Base-by-base conservation (phyloP, 2,113 vertebrate species). In the Rostratula benghalensis region DNA sequence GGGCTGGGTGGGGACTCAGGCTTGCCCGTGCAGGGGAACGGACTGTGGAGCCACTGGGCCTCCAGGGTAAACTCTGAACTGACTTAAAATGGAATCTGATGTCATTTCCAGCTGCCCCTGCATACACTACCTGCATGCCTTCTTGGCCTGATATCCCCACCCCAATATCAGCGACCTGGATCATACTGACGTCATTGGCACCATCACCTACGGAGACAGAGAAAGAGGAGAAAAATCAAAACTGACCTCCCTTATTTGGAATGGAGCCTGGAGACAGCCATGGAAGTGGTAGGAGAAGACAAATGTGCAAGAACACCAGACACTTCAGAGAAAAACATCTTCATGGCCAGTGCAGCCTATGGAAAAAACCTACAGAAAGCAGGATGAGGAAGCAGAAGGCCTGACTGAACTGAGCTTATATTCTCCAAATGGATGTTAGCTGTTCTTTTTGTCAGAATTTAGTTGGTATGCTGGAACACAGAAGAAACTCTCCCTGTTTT, bases 121-220 rank as follows among this genome's bases (percentile, higher is more conserved):
- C 57, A 53, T 37, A 82, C 35, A 51, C 28, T 97, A 99, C 98
- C 98, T 99, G 98, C 98, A 99, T 98, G 96, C 98, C 98, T 97
- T 99, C 98, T 96, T 99, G 98, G 64, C 98, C 98, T 0, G 97
- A 98, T 93, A 99, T 98, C 35, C 98, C 98, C 63, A 99, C 95
- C 46, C 98, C 98, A 31, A 93, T 95, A 78, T 99, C 98, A 80
- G 98, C 98, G 80, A 98, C 97, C 51, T 99, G 98, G 91, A 99
- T 99, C 98, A 99, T 99, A 76, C 98, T 98, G 56, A 99, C 98
- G 48, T 99, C 98, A 76, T 99, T 99, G 89, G 98, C 98, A 74
- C 98, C 98, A 50, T 99, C 98, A 96, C 98, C 98, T 99, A 89
- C 13, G 15, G 54, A 60, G n/a, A 73, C 63, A 88, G 65, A 9